Percentiles rank a stretch among this genome's conserved stretches.
These are phyloP conservation scores for Drosophila ambigua DNA, from an alignment of 1,140 invertebrate species.

Conservation along the genomic window DNA sequence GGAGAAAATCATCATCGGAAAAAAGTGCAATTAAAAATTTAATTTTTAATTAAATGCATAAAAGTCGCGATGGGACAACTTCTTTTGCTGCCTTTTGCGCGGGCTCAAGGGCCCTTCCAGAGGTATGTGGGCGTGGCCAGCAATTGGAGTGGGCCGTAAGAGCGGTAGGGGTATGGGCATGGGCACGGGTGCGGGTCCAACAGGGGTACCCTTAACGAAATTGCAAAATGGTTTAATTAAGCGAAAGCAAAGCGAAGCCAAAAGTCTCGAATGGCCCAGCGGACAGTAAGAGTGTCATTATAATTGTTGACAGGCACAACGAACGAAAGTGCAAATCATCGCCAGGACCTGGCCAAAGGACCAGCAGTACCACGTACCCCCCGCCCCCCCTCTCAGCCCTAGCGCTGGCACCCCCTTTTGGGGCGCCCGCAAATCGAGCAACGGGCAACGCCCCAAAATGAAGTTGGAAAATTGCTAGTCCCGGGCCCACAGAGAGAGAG, in stretches of 20 bases:
- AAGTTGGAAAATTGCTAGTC: constrained; percentile 25
- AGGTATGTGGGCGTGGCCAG: constrained; percentile 14
- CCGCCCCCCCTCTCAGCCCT: not conserved
- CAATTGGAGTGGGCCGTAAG: constrained; percentile 5
- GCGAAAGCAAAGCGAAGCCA: constrained; percentile 53
- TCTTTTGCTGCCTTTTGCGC: constrained; percentile 15
- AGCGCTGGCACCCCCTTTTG: not conserved
- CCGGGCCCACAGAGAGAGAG: too few species aligned
- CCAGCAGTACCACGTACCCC: not conserved
- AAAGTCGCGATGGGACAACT: constrained; percentile 21
- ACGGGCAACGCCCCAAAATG: constrained; percentile 50
- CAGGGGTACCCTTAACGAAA: constrained; percentile 51
- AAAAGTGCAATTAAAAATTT: constrained; percentile 70
- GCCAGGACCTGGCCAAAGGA: constrained; percentile 42
- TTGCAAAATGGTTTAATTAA: constrained; percentile 79
- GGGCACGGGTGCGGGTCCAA: not conserved
- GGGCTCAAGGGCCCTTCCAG: constrained; percentile 11
- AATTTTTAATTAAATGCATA: constrained; percentile 58
- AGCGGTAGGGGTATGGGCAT: not conserved
- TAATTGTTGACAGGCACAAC: constrained; percentile 60
- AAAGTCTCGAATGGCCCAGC: constrained; percentile 60
- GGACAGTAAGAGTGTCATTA: constrained; percentile 79
- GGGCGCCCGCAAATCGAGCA: constrained; percentile 1
- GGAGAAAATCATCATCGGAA: constrained; percentile 27
- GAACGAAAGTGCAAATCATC: constrained; percentile 66